phyloP scores from a whole-genome alignment of 2,888 invertebrate genomes.

The Julus scandinavius region DNA sequence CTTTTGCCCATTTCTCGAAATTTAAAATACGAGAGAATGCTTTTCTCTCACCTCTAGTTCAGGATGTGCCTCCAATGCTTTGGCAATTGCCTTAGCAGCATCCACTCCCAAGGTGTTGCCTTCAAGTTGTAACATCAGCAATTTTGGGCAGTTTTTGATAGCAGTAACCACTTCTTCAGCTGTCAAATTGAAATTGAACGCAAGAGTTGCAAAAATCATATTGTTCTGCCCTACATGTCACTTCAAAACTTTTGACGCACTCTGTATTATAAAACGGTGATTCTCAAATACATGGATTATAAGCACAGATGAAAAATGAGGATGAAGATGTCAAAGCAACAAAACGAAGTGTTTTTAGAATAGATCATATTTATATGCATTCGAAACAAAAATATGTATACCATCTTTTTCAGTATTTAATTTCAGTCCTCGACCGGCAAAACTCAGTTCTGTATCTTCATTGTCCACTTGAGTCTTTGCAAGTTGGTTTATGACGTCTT shows the following conservation, averaged over 20 bases:
- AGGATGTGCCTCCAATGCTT: constrained; percentile 80
- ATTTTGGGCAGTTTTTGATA: constrained; percentile 75
- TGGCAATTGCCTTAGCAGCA: constrained; percentile 85
- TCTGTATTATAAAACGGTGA: too few relatives aligned
- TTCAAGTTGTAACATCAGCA: constrained; percentile 83
- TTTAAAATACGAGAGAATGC: neutral
- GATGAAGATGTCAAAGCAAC: too few relatives aligned
- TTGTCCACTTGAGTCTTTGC: neutral
- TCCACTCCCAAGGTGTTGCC: constrained; percentile 94
- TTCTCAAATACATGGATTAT: too few relatives aligned
- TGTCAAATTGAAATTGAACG: neutral
- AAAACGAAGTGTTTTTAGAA: too few relatives aligned
- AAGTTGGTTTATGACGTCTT: constrained; percentile 43
- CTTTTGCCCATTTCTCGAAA: neutral
- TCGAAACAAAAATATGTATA: constrained; percentile 65
- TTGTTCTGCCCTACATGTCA: too few relatives aligned
- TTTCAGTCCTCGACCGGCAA: constrained; percentile 82
- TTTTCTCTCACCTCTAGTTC: constrained; percentile 70
- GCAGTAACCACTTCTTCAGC: constrained; percentile 74
- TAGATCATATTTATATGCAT: neutral
- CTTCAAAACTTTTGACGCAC: too few relatives aligned
- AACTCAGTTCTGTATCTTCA: constrained; percentile 75
- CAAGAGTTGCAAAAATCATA: too few relatives aligned
- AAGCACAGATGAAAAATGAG: too few relatives aligned
- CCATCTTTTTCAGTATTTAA: constrained; percentile 83